Evolutionary conservation across 2,888 invertebrate species (phyloP), one percentile per base, ranked within the genome.

Genomic region (Thecophora atra): DNA sequence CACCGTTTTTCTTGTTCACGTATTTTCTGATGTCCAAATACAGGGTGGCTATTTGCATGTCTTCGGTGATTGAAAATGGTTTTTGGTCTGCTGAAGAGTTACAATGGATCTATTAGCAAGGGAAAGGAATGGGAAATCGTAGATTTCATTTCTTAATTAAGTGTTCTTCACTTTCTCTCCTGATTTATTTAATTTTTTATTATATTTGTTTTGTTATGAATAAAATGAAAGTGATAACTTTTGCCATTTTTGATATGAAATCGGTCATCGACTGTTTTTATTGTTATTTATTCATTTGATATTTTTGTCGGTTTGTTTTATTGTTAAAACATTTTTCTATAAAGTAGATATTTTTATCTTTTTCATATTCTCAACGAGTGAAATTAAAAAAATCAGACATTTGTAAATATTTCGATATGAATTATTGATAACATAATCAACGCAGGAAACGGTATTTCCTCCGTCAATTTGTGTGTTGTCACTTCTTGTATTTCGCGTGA

Each of bases 1-100:
- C n/a, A n/a, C n/a, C n/a, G n/a, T n/a, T n/a, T n/a, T n/a, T n/a
- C n/a, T n/a, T n/a, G n/a, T n/a, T n/a, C n/a, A n/a, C 37, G 37
- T 37, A 11, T 2, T 37, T 37, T 11, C 37, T 8, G 6, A 37
- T 68, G 56, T n/a, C 56, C 68, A 68, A 68, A 68, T 42, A 68
- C 68, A 68, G 68, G 68, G 68, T 68, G 56, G 2, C 44, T 68
- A 44, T 68, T 58, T 68, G 37, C 56, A 68, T 68, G 19, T 65
- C 7, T 26, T 7, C 3, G 15, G 21, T 54, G n/a, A 54, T 6
- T 11, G 21, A n/a, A 5, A 21, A 19, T 52, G 19, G 19, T n/a
- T 21, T 8, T n/a, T 4, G 11, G 54, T n/a, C 11, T 3, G 54
- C 11, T 54, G 54, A 21, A 21, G 11, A 21, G 5, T 5, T 11